A percentile compares a stretch with the other conserved stretches of the same genome.
Conservation (phyloP, 2,888 invertebrate species). For the Cephus pulcher region DNA sequence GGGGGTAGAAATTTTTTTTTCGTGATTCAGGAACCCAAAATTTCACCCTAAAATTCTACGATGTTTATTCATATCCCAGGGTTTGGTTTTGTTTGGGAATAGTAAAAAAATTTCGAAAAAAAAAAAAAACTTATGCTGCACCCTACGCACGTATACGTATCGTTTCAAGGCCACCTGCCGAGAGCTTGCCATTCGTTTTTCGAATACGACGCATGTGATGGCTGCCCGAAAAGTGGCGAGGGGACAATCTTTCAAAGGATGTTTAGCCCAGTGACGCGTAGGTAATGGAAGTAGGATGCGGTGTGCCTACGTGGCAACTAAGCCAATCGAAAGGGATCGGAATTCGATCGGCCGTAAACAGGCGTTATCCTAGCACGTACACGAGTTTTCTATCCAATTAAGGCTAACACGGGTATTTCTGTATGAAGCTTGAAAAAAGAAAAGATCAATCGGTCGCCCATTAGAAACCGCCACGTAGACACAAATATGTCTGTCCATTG, state of each 20-base stretch:
- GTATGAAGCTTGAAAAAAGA: not conserved
- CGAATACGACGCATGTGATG: conserved; percentile 31
- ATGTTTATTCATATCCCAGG: conserved; percentile 22
- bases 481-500: not conserved
- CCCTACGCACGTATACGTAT: not conserved
- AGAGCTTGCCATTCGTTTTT: conserved; percentile 42
- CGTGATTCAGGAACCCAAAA: conserved; percentile 14
- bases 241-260: conserved; percentile 41
- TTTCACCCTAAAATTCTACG: conserved; percentile 4
- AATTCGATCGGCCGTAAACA: not conserved
- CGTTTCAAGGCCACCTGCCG: conserved; percentile 54
- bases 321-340: conserved; percentile 57
- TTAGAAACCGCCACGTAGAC: not conserved
- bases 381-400: not conserved
- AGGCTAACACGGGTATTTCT: not conserved
- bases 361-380: not conserved
- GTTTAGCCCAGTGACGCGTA: conserved; percentile 63
- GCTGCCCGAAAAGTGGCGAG: conserved; percentile 29
- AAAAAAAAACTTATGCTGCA: conserved; percentile 1
- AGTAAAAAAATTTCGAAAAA: conserved; percentile 24
- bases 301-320: conserved; percentile 64
- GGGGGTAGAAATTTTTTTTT: conserved; percentile 17
- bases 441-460: not conserved
- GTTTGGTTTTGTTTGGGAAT: conserved; percentile 1
- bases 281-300: conserved; percentile 48